Base-by-base conservation (phyloP, 2,888 invertebrate species). In the Pemphredon lugubris region DNA sequence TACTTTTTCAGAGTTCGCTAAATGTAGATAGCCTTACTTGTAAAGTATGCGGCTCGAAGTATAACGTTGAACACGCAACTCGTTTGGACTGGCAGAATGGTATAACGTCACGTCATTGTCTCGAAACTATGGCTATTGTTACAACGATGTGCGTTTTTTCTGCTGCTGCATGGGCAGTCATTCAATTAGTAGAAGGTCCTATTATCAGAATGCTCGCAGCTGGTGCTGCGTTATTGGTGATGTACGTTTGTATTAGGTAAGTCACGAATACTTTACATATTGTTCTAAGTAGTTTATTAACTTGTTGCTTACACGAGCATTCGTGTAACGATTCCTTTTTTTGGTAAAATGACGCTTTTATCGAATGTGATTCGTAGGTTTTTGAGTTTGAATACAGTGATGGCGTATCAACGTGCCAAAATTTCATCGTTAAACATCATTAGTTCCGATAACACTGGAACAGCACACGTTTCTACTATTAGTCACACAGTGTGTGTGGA, bases 321-420 rank as follows among this genome's bases (percentile, higher is more conserved):
- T n/a, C n/a, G n/a, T n/a, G n/a, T n/a, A n/a, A n/a, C n/a, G n/a
- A n/a, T n/a, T n/a, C n/a, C n/a, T n/a, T n/a, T n/a, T n/a, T n/a
- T n/a, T n/a, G n/a, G n/a, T n/a, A n/a, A n/a, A n/a, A n/a, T n/a
- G n/a, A n/a, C n/a, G n/a, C n/a, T n/a, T n/a, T n/a, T n/a, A n/a
- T n/a, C n/a, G n/a, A n/a, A n/a, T n/a, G n/a, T n/a, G n/a, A 14
- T 26, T 90, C 89, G 2, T 90, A 97, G 97, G 89, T 95, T 95
- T 89, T 92, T 97, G 75, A 96, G 96, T 71, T 94, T 96, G 88
- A 96, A 96, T 86, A 96, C 96, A 1, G 94, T 96, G 51, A 94
- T 95, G 60, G 97, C 97, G n/a, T 97, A 96, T 91, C 96, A 97
- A 85, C 93, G 96, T 70, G 97, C 97, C 81, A 96, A 96, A 91